A percentile compares a stretch with the other conserved stretches of the same genome.
Conservation (phyloP, 1,140 invertebrate genomes). For the Drosophila gunungcola region DNA sequence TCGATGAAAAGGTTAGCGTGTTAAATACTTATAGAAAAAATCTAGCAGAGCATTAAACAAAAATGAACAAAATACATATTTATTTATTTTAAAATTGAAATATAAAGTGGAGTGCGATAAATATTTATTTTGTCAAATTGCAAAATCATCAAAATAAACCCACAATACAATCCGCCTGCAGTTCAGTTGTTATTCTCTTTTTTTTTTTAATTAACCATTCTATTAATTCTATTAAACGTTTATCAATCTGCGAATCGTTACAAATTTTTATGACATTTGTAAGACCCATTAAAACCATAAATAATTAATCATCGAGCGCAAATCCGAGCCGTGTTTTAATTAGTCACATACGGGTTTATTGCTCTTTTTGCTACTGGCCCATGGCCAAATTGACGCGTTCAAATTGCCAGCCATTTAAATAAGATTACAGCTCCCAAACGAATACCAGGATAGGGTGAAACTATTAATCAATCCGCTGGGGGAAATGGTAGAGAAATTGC, state of each 20-base stretch:
- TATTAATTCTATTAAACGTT: constrained; percentile 39
- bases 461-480: constrained; percentile 44
- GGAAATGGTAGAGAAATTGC: constrained; percentile 7
- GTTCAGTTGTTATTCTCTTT: constrained; percentile 9
- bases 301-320: constrained; percentile 29
- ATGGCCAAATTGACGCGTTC: constrained; percentile 35
- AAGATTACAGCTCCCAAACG: constrained; percentile 31
- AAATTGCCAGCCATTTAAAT: constrained; percentile 52
- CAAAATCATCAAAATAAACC: constrained; percentile 1
- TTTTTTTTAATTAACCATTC: constrained; percentile 30
- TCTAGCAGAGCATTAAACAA: too few relatives aligned
- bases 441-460: not conserved
- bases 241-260: constrained; percentile 26
- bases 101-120: too few relatives aligned
- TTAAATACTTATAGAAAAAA: too few relatives aligned
- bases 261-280: constrained; percentile 28
- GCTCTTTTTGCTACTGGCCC: constrained; percentile 8
- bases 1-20: not conserved
- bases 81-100: too few relatives aligned
- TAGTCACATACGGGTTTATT: constrained; percentile 13
- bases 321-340: constrained; percentile 47
- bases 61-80: too few relatives aligned
- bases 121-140: not conserved
- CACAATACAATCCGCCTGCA: not conserved
- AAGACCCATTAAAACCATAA: constrained; percentile 14